Evolutionary conservation across 2,113 vertebrate genomes (phyloP).

Genomic region (Pterocles burchelli): DNA sequence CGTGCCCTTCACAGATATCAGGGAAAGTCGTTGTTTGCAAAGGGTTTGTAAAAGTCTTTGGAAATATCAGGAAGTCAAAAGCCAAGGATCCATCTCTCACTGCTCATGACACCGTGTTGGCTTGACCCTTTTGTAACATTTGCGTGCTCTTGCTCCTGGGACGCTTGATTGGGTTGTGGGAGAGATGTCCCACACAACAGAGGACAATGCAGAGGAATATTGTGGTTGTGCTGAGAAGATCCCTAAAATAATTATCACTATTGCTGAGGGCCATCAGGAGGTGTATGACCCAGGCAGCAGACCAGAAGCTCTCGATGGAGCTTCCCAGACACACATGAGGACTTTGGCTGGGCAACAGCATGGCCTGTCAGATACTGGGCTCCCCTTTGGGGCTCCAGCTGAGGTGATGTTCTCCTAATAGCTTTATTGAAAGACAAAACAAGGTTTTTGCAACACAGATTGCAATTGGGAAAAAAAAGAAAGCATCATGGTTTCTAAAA

Average conservation of each 20-base stretch:
- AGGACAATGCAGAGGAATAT: fast-evolving
- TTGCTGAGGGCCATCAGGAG: not conserved
- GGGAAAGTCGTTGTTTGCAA: not conserved
- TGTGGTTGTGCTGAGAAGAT: not conserved
- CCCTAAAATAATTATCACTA: not conserved
- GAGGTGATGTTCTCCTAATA: not conserved
- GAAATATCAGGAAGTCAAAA: not conserved
- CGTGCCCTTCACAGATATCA: not conserved
- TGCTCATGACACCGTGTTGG: not conserved
- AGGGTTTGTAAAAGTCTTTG: not conserved
- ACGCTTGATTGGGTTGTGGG: fast-evolving
- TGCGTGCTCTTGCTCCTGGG: not conserved
- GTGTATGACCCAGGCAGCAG: not conserved
- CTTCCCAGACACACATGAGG: not conserved
- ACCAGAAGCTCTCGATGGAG: not conserved
- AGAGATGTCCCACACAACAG: no score
- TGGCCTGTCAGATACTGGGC: not conserved
- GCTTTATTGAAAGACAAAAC: not conserved
- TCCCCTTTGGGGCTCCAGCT: not conserved
- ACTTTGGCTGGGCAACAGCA: fast-evolving
- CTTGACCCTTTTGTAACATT: fast-evolving
- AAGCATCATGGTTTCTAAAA: not conserved
- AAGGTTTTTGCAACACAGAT: not conserved
- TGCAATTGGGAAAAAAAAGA: not conserved
- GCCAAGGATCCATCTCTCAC: not conserved